phyloP scores from a whole-genome alignment of 2,888 invertebrate genomes.

The Poecilus cupreus region DNA sequence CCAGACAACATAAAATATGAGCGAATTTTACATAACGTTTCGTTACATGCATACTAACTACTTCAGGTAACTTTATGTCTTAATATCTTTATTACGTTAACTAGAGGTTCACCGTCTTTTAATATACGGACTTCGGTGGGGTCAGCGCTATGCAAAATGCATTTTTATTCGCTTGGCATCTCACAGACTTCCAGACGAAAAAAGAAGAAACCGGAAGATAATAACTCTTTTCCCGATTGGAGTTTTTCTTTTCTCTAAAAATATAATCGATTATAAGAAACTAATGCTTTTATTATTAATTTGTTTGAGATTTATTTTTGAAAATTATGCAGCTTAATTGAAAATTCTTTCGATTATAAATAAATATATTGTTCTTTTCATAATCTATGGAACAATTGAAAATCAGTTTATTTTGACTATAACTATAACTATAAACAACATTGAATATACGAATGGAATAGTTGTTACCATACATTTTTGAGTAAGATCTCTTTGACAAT shows the following conservation, averaged over 20 bases:
- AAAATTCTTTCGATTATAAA: no score
- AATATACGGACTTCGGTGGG: neutral
- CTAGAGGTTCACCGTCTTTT: constrained; percentile 39
- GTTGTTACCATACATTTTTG: no score
- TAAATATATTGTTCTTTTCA: no score
- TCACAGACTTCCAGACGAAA: neutral
- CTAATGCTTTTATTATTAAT: constrained; percentile 18
- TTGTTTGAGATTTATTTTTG: neutral
- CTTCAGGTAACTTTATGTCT: constrained; percentile 45
- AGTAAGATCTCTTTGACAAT: no score
- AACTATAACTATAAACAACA: no score
- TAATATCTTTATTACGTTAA: constrained; percentile 52
- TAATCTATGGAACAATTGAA: no score
- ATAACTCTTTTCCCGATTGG: neutral
- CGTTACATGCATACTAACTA: constrained; percentile 48
- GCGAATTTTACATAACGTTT: constrained; percentile 36
- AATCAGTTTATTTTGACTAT: no score
- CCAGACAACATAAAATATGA: constrained; percentile 39
- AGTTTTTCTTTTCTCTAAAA: neutral
- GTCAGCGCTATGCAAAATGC: constrained; percentile 14
- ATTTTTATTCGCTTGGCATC: constrained; percentile 19
- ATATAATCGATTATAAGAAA: neutral
- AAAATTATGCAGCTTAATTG: neutral
- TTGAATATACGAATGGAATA: no score
- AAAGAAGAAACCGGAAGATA: constrained; percentile 1